Evolutionary conservation across 2,888 invertebrate genomes (phyloP).

Genomic region (Sabellastarte sp.): DNA sequence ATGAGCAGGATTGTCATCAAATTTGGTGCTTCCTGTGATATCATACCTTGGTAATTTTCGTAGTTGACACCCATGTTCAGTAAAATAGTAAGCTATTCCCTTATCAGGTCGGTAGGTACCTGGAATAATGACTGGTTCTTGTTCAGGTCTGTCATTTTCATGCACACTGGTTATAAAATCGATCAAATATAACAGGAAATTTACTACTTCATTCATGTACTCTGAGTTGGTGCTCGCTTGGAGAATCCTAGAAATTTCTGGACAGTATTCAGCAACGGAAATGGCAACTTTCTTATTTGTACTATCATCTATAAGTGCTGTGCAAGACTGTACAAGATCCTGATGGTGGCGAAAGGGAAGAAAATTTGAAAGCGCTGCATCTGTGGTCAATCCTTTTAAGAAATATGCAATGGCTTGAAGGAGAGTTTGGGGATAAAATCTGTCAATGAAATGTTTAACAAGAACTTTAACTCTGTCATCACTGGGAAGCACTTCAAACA

Average conservation of each 20-base stretch:
- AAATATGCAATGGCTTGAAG: too few species aligned
- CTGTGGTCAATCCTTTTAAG: too few species aligned
- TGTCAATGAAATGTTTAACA: too few species aligned
- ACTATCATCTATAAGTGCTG: background rate
- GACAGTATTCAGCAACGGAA: background rate
- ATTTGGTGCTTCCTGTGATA: background rate
- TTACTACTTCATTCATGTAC: background rate
- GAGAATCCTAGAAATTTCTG: background rate
- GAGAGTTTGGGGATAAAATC: too few species aligned
- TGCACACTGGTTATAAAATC: background rate
- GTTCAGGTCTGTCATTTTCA: background rate
- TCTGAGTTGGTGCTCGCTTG: background rate
- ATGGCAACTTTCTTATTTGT: background rate
- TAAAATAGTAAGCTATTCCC: constrained; percentile 7
- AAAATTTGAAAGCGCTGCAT: background rate
- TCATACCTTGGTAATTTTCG: background rate
- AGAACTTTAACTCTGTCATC: too few species aligned
- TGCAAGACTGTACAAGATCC: background rate
- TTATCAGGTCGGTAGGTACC: constrained; percentile 1
- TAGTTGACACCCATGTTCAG: constrained; percentile 1
- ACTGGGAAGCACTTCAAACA: too few species aligned
- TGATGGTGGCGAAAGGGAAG: background rate
- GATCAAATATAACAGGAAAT: background rate
- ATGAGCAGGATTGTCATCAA: background rate
- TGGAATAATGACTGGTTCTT: too few species aligned